phyloP scores from a whole-genome alignment of 2,113 vertebrate species.

The Callipepla squamata region DNA sequence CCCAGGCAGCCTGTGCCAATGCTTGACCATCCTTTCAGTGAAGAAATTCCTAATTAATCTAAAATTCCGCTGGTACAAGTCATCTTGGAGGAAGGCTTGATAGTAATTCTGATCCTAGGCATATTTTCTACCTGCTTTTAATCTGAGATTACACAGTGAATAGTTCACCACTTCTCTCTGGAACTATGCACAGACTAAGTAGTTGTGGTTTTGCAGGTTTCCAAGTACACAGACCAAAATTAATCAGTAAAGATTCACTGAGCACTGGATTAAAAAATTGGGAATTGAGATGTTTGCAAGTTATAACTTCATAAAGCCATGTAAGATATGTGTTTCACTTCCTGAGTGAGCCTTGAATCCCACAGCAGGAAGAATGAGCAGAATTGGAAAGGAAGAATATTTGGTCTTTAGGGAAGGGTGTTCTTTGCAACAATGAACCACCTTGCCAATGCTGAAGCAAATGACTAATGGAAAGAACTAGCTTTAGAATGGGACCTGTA shows the following conservation, averaged over 20 bases:
- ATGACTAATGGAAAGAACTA: constrained; percentile 20
- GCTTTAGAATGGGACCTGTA: not conserved
- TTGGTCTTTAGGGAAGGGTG: constrained; percentile 29
- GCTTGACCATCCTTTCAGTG: no score
- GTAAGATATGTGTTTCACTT: not conserved
- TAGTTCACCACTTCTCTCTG: not conserved
- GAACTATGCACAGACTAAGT: not conserved
- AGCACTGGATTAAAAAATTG: not conserved
- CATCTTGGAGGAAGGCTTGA: not conserved
- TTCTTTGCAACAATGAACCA: not conserved
- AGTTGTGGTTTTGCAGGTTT: not conserved
- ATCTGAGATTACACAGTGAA: not conserved
- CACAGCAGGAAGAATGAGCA: not conserved
- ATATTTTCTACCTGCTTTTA: not conserved
- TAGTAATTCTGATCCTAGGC: not conserved
- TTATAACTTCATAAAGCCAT: not conserved
- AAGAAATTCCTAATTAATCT: no score
- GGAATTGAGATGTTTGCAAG: not conserved
- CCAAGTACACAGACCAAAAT: not conserved
- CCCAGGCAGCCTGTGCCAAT: no score
- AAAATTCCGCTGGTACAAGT: no score
- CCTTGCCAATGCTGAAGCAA: not conserved
- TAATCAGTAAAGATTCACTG: not conserved
- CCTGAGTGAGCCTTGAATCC: not conserved
- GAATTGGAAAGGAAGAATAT: not conserved